Conservation (phyloP, 2,797 vertebrate genomes). For the Cyprinodon diabolis region DNA sequence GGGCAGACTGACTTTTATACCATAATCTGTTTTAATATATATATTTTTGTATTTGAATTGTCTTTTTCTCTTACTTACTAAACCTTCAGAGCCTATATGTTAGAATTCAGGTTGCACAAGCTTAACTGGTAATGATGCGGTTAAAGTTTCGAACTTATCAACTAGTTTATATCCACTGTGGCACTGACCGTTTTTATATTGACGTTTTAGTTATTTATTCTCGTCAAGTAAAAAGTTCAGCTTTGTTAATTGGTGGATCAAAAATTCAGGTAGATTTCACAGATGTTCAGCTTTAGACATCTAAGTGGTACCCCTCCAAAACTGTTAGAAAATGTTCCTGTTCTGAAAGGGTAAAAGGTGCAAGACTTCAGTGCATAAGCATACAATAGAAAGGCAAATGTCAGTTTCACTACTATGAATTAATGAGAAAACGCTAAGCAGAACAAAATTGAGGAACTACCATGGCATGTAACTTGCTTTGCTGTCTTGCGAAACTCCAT, state of each 20-base stretch:
- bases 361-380: constrained; percentile 23
- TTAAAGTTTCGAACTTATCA: constrained; percentile 12
- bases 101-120: constrained; percentile 16
- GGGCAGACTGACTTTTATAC: not conserved
- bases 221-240: not conserved
- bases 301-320: not conserved
- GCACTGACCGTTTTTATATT: not conserved
- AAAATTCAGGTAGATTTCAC: not conserved
- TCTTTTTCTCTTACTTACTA: not conserved
- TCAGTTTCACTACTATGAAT: constrained; percentile 78
- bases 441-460: constrained; percentile 81
- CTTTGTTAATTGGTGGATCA: not conserved
- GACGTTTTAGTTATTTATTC: constrained; percentile 4
- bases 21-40: not conserved
- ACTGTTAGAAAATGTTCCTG: constrained; percentile 3
- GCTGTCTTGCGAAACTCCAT: constrained; percentile 78
- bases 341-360: constrained; percentile 18
- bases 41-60: not conserved
- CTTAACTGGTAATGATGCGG: not conserved
- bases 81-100: constrained; percentile 11
- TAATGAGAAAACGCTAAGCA: constrained; percentile 75
- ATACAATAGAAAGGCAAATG: constrained; percentile 61
- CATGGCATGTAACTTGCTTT: constrained; percentile 73
- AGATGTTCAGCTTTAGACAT: not conserved
- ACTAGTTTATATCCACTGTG: constrained; percentile 1